Base-by-base conservation (phyloP, 2,888 invertebrate genomes). In the Macaria liturata region DNA sequence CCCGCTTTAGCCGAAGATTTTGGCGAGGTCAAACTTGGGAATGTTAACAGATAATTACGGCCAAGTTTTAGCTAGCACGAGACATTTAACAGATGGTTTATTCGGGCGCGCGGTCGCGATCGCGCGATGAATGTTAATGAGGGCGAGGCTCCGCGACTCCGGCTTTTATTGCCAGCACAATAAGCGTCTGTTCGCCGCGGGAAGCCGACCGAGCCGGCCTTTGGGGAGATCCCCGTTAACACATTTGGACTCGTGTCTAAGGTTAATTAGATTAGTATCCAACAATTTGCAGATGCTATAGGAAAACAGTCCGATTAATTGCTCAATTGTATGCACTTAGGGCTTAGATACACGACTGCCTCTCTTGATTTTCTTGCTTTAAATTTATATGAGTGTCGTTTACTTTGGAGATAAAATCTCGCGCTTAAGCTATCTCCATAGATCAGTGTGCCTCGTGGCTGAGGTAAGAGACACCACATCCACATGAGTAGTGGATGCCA, bases 81-180 rank as follows among this genome's bases (percentile, higher is more conserved):
- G 91, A 91, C 90, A 91, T 91, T 91, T 91, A 91, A 89, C 91
- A 90, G 91, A 89, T 90, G 91, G 88, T 91, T 91, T 87, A 86
- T 88, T 88, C 85, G 86, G 84, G 84, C 82, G 83, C 75, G 85
- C 83, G 83, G 87, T 83, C 87, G 88, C 88, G 89, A 82, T 85
- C 90, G 88, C 84, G 83, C 85, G 82, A 84, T 88, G 91, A 91
- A 91, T 91, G 84, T 84, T 91, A 91, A 91, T 91, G 88, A 91
- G 90, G 71, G 59, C 55, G 67, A 50, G 61, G 62, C 62, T 66
- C 71, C 62, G 68, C 76, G 72, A 89, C 81, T 80, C 73, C 69
- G 64, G 71, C 72, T 75, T 77, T 78, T 89, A 83, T 72, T 54
- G 52, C 54, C 40, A 54, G 61, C 48, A 69, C 64, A 70, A 78